Evolutionary conservation across 2,797 vertebrate genomes (phyloP).

Genomic region (Micropoecilia bifurca): DNA sequence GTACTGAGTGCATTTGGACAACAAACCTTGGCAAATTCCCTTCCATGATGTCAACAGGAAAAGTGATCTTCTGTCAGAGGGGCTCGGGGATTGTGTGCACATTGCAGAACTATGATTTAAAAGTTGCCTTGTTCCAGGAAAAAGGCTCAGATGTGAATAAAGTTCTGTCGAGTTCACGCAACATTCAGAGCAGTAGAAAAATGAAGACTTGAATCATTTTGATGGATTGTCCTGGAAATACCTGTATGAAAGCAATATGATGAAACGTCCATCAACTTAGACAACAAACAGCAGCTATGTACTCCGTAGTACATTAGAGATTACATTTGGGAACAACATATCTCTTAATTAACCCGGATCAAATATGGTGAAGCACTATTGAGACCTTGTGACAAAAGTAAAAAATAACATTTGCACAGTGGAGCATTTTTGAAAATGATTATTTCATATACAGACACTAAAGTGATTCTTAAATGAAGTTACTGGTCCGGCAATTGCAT

Average conservation of each 20-base stretch:
- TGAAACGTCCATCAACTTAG: neutral
- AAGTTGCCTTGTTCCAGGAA: neutral
- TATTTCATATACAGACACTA: conserved; percentile 42
- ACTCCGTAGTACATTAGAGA: neutral
- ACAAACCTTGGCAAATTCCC: neutral
- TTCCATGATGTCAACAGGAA: neutral
- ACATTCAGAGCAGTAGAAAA: neutral
- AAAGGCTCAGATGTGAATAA: neutral
- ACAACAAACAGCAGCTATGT: neutral
- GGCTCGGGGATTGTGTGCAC: neutral
- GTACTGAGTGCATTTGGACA: neutral
- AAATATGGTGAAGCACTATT: conserved; percentile 1
- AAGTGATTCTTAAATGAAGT: conserved; percentile 60
- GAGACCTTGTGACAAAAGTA: conserved; percentile 23
- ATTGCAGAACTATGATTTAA: neutral
- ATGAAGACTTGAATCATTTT: neutral
- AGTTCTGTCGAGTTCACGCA: neutral
- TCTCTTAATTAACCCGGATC: conserved; percentile 22
- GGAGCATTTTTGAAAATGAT: conserved; percentile 33
- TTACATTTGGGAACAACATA: conserved; percentile 12
- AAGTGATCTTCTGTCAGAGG: neutral
- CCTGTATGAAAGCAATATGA: neutral
- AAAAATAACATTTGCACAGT: conserved; percentile 41
- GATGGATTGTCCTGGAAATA: neutral
- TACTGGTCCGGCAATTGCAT: conserved; percentile 45